phyloP scores from a whole-genome alignment of 2,113 vertebrate species.

The Pangasianodon gigas region DNA sequence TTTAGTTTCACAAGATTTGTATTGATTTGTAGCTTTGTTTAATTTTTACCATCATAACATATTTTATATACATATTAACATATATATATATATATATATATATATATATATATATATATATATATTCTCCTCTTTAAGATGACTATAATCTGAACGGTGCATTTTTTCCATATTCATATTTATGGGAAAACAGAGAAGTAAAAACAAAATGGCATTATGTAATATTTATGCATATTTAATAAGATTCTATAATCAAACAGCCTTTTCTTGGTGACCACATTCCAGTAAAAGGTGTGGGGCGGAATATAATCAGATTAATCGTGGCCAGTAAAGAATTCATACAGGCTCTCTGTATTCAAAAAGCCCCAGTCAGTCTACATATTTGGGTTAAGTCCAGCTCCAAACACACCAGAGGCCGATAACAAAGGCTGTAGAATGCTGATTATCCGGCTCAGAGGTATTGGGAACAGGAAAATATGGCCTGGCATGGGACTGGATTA shows the following conservation, averaged over 20 bases:
- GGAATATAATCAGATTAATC: background rate
- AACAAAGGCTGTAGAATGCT: background rate
- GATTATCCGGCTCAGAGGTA: background rate
- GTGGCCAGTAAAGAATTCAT: background rate
- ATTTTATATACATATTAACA: background rate
- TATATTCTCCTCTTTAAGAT: background rate
- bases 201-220: background rate
- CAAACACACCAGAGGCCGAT: background rate
- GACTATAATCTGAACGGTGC: background rate
- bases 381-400: background rate
- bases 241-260: background rate
- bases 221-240: background rate
- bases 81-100: too few species aligned
- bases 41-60: background rate
- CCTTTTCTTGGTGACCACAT: background rate
- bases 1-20: background rate
- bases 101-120: too few species aligned
- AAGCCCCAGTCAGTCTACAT: background rate
- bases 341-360: background rate
- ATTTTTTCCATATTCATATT: background rate
- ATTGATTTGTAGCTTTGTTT: background rate
- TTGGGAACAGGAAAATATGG: background rate
- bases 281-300: background rate
- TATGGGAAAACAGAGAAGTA: background rate
- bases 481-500: background rate